Conservation (phyloP, 1,140 invertebrate genomes). For the Sinonovacula constricta region DNA sequence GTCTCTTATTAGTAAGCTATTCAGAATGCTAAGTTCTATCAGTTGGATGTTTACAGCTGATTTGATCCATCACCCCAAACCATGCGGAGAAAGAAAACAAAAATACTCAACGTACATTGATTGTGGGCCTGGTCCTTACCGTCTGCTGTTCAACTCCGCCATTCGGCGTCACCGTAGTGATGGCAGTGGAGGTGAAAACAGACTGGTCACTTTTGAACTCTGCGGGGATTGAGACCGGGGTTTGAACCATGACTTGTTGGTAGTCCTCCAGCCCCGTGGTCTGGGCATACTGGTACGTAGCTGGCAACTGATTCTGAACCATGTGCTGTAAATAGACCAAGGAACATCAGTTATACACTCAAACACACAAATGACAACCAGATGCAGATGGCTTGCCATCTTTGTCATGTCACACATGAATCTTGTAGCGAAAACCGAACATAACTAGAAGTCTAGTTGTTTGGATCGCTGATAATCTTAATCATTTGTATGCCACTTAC, state of each 20-base stretch:
- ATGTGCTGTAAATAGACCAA: slow-evolving; percentile 88
- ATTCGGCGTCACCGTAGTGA: slow-evolving; percentile 77
- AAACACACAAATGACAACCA: no score
- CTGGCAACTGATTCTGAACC: slow-evolving; percentile 94
- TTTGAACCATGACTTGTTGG: slow-evolving; percentile 68
- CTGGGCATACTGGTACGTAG: slow-evolving; percentile 88
- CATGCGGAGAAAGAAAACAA: slow-evolving; percentile 42
- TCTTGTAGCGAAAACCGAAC: no score
- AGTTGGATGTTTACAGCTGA: no score
- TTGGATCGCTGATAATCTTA: no score
- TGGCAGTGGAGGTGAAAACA: slow-evolving; percentile 77
- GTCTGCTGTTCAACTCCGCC: slow-evolving; percentile 80
- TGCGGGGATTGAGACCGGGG: slow-evolving; percentile 56
- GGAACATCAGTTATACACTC: no score
- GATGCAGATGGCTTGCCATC: no score
- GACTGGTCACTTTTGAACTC: slow-evolving; percentile 79
- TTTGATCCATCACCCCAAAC: slow-evolving; percentile 44
- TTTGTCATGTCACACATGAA: no score
- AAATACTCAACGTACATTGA: slow-evolving; percentile 63
- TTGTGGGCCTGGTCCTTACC: slow-evolving; percentile 71
- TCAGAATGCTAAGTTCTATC: no score
- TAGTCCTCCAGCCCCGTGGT: slow-evolving; percentile 71
- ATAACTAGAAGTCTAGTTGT: no score
- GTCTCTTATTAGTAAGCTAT: no score
- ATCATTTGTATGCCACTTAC: no score